Evolutionary conservation across 2,888 invertebrate genomes (phyloP).

Genomic region (Eristalis tenax): DNA sequence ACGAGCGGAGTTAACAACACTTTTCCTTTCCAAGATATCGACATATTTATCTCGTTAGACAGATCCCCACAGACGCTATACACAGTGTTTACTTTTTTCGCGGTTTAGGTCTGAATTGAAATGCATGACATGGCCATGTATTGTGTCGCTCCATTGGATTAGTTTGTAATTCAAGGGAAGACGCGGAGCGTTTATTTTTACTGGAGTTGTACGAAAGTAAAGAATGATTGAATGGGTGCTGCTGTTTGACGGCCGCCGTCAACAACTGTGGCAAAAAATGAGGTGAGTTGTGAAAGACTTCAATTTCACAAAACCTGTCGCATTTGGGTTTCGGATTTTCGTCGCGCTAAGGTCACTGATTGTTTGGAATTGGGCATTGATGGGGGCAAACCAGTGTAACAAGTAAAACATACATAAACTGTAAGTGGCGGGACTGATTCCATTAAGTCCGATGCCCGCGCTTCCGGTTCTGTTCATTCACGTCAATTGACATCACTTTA

Average conservation of each 20-base stretch:
- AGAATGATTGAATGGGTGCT: neutral
- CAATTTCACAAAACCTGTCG: neutral
- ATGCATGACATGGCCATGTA: conserved; percentile 17
- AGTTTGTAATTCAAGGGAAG: conserved; percentile 40
- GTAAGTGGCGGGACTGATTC: neutral
- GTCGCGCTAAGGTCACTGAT: neutral
- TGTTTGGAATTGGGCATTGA: neutral
- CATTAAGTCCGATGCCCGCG: neutral
- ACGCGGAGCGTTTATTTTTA: neutral
- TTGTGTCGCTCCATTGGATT: neutral
- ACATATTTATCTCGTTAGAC: neutral
- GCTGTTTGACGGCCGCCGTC: neutral
- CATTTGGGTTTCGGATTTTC: neutral
- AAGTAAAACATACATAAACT: neutral
- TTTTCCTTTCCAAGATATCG: conserved; percentile 45
- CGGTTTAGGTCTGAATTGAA: conserved; percentile 6
- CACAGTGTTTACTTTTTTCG: neutral
- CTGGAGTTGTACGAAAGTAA: neutral
- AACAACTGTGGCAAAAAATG: neutral
- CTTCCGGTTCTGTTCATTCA: conserved; percentile 13
- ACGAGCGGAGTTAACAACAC: neutral
- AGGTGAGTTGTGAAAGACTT: neutral
- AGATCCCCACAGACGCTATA: neutral
- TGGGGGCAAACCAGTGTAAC: neutral
- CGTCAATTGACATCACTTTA: conserved; percentile 26